Conservation (phyloP, 2,888 invertebrate genomes). For the Lypha dubia region DNA sequence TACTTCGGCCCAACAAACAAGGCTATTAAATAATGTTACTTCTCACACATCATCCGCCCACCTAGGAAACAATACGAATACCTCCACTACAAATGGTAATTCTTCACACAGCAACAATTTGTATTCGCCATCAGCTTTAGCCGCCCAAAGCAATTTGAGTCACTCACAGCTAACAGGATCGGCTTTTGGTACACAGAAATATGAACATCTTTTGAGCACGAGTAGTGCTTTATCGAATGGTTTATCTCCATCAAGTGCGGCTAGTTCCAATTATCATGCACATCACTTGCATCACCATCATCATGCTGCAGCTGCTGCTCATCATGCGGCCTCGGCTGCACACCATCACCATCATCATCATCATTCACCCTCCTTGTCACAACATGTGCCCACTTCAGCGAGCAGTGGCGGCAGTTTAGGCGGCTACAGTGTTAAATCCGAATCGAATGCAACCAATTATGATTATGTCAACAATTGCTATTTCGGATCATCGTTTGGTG, state of each 20-base stretch:
- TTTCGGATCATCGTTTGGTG: slow-evolving; percentile 82
- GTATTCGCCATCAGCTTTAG: slow-evolving; percentile 76
- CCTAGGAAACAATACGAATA: slow-evolving; percentile 58
- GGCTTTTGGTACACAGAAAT: slow-evolving; percentile 75
- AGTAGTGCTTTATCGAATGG: slow-evolving; percentile 74
- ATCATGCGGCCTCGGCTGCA: slow-evolving; percentile 76
- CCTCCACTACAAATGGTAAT: slow-evolving; percentile 53
- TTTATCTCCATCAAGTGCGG: slow-evolving; percentile 77
- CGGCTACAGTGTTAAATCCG: slow-evolving; percentile 80
- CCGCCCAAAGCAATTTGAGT: slow-evolving; percentile 68
- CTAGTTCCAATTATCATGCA: slow-evolving; percentile 81
- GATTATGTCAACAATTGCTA: slow-evolving; percentile 84
- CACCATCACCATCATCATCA: slow-evolving; percentile 72
- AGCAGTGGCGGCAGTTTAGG: slow-evolving; percentile 65
- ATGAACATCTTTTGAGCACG: slow-evolving; percentile 76
- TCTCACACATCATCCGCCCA: slow-evolving; percentile 63
- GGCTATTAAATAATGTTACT: slow-evolving; percentile 73
- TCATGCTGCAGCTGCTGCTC: slow-evolving; percentile 72
- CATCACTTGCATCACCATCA: slow-evolving; percentile 73
- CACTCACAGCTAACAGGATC: slow-evolving; percentile 72
- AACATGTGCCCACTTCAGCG: slow-evolving; percentile 72
- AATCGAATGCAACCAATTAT: slow-evolving; percentile 82
- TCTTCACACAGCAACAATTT: slow-evolving; percentile 75
- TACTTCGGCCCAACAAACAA: slow-evolving; percentile 72
- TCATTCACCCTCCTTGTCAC: slow-evolving; percentile 73